Evolutionary conservation across 2,888 invertebrate genomes (phyloP).

Genomic region (Imbricaverruca yamaguchii): DNA sequence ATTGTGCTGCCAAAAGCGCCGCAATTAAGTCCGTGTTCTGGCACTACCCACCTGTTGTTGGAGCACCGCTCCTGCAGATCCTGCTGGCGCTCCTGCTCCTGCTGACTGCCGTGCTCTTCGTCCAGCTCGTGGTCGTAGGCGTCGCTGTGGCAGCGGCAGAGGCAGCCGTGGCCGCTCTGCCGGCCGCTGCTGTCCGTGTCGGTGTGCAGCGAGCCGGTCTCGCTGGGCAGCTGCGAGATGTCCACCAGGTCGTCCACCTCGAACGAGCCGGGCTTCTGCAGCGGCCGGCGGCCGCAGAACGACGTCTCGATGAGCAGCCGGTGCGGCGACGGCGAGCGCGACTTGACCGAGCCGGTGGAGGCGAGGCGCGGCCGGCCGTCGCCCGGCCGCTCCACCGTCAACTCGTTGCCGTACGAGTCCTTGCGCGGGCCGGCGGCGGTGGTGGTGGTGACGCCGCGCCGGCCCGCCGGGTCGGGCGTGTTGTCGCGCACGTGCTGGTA

Average conservation of each 20-base stretch:
- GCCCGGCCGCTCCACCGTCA: background rate
- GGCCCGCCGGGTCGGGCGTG: background rate
- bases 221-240: slow-evolving; percentile 9
- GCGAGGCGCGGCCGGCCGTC: background rate
- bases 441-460: background rate
- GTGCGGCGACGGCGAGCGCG: slow-evolving; percentile 33
- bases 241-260: slow-evolving; percentile 12
- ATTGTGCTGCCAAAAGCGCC: too few relatives aligned
- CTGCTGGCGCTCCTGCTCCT: background rate
- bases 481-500: background rate
- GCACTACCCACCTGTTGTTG: too few relatives aligned
- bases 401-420: background rate
- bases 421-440: background rate
- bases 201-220: background rate
- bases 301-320: slow-evolving; percentile 67
- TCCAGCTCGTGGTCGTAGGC: background rate
- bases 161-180: background rate
- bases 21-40: too few relatives aligned
- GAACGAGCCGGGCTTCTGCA: background rate
- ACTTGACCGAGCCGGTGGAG: background rate
- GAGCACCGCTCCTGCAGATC: too few relatives aligned
- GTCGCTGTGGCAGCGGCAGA: slow-evolving; percentile 10
- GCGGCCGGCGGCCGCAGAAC: slow-evolving; percentile 60
- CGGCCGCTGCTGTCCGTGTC: slow-evolving; percentile 16
- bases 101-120: background rate